phyloP scores from a whole-genome alignment of 1,140 invertebrate genomes.

The Bombus polaris region DNA sequence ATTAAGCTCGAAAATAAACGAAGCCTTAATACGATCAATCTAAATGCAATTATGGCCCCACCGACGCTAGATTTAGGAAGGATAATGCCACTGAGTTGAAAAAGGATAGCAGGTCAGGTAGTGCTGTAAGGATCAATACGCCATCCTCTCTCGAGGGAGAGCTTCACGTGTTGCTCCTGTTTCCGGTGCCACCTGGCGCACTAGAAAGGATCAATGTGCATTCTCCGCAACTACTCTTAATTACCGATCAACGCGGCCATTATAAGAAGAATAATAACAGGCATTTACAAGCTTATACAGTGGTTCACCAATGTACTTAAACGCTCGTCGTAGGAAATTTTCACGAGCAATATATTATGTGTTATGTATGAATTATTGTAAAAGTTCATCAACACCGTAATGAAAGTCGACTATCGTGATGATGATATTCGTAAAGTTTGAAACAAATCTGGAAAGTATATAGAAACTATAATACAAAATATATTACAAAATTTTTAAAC shows the following conservation, averaged over 20 bases:
- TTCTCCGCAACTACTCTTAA: background rate
- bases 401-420: too few species aligned
- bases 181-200: slow-evolving; percentile 47
- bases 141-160: slow-evolving; percentile 44
- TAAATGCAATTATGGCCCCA: slow-evolving; percentile 27
- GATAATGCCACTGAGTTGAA: slow-evolving; percentile 36
- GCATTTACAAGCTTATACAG: background rate
- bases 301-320: background rate
- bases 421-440: background rate
- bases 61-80: slow-evolving; percentile 36
- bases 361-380: background rate
- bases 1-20: slow-evolving; percentile 8
- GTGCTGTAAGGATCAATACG: slow-evolving; percentile 52
- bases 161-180: slow-evolving; percentile 52
- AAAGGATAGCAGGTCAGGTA: slow-evolving; percentile 45
- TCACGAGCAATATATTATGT: background rate
- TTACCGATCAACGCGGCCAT: background rate
- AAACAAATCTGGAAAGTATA: background rate
- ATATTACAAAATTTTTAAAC: too few species aligned
- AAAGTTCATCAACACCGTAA: background rate
- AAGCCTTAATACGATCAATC: slow-evolving; percentile 24
- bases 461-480: too few species aligned
- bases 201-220: slow-evolving; percentile 24
- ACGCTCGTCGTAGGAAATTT: background rate
- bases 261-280: background rate